Conservation (phyloP, 2,797 vertebrate genomes). For the Lutra lutra region DNA sequence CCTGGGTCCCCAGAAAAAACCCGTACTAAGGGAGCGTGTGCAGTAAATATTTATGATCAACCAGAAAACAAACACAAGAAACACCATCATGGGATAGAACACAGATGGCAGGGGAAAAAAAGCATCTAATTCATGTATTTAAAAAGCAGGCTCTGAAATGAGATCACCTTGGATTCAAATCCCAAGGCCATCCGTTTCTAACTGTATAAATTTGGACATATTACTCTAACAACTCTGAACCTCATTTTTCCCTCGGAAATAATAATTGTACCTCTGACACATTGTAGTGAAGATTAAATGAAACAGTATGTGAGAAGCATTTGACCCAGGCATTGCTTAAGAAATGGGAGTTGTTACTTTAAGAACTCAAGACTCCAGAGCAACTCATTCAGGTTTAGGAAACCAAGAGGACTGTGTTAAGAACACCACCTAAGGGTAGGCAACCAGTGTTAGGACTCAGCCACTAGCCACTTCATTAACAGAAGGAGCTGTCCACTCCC, state of each 20-base stretch:
- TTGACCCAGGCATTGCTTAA: not conserved
- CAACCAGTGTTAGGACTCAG: not conserved
- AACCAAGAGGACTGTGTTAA: not conserved
- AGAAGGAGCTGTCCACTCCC: slow-evolving; percentile 38
- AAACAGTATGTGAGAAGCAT: not conserved
- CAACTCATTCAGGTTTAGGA: not conserved
- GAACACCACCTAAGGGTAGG: not conserved
- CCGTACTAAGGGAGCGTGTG: not conserved
- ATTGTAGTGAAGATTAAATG: not conserved
- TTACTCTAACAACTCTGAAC: not conserved
- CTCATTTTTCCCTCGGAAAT: slow-evolving; percentile 9
- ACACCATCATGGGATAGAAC: not conserved
- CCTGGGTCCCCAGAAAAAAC: not conserved
- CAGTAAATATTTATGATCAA: slow-evolving; percentile 70
- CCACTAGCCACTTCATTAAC: not conserved
- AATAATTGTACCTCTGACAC: not conserved
- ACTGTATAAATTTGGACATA: not conserved
- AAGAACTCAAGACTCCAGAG: not conserved
- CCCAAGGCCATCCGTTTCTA: not conserved
- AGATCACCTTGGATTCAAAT: not conserved
- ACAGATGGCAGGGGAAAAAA: not conserved
- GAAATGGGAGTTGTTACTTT: not conserved
- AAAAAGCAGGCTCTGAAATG: slow-evolving; percentile 2
- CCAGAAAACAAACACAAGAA: slow-evolving; percentile 33
- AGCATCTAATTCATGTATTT: not conserved